These are phyloP conservation scores for Thecophora atra DNA, from an alignment of 2,888 invertebrate species.

Conservation along the genomic window DNA sequence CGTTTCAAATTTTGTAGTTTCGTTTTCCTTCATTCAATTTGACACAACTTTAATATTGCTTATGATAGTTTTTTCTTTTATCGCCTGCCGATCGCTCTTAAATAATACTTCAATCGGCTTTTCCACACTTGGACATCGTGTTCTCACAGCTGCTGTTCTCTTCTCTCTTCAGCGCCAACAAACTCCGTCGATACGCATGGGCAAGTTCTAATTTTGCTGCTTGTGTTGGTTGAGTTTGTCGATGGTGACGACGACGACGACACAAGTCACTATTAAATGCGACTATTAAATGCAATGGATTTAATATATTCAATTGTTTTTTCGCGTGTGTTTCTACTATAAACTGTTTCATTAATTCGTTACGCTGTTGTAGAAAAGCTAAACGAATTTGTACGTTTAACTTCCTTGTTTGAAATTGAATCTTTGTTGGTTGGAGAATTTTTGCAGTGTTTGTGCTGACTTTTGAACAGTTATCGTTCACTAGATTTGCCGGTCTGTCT, in stretches of 20 bases:
- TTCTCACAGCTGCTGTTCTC: not conserved
- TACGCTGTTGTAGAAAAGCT: not conserved
- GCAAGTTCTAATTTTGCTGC: not conserved
- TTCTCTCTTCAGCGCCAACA: no score
- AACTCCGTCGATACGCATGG: constrained; percentile 1
- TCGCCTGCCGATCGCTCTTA: not conserved
- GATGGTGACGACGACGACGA: not conserved
- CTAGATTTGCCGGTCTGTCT: not conserved
- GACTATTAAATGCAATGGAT: not conserved
- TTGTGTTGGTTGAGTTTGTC: not conserved
- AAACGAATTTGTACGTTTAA: not conserved
- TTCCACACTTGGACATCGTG: not conserved
- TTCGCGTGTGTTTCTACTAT: constrained; percentile 1
- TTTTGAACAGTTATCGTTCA: not conserved
- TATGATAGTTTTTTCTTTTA: not conserved
- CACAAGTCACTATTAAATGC: not conserved
- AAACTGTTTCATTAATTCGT: constrained; percentile 3
- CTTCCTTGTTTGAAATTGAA: constrained; percentile 20
- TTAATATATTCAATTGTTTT: constrained; percentile 12
- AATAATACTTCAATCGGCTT: not conserved
- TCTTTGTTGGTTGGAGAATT: not conserved
- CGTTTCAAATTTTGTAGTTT: no score
- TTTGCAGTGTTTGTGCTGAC: not conserved
- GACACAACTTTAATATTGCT: not conserved
- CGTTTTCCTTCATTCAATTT: no score